Conservation (phyloP, 2,113 vertebrate genomes). For the Lanius ludovicianus region DNA sequence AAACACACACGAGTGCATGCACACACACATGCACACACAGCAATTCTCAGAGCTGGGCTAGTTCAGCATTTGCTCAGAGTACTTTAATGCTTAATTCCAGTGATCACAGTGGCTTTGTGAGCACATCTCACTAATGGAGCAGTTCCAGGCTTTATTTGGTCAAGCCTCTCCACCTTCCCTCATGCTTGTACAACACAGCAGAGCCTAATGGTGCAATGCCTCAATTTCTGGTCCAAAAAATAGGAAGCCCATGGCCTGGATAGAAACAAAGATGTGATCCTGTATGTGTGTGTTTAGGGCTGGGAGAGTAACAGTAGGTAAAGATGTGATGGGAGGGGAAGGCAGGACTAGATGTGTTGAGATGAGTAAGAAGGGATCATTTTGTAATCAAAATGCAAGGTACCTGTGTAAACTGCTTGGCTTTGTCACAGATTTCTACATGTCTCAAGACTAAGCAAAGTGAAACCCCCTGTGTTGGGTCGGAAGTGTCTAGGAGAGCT, state of each 20-base stretch:
- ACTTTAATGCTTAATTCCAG: not conserved
- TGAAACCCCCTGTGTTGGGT: not conserved
- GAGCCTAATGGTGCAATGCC: not conserved
- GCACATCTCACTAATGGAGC: not conserved
- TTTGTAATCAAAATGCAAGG: not conserved
- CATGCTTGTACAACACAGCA: not conserved
- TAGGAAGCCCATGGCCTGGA: not conserved
- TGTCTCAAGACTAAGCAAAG: not conserved
- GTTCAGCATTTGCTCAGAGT: constrained; percentile 7
- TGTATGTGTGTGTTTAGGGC: not conserved
- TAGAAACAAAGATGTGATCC: not conserved
- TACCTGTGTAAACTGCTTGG: not conserved
- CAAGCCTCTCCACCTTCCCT: not conserved
- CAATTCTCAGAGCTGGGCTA: constrained; percentile 26
- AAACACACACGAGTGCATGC: not conserved
- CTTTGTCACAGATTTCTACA: not conserved
- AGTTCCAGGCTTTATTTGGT: not conserved
- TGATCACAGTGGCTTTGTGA: not conserved
- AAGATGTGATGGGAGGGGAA: not conserved
- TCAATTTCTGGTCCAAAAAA: not conserved
- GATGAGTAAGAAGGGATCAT: not conserved
- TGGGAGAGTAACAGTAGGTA: not conserved
- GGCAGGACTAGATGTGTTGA: not conserved
- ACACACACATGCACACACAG: not conserved
- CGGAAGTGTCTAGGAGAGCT: not conserved